A percentile compares a stretch with the other conserved stretches of the same genome.
Evolutionary conservation across 2,113 vertebrate genomes (phyloP).

Genomic region (Hyperoodon ampullatus): DNA sequence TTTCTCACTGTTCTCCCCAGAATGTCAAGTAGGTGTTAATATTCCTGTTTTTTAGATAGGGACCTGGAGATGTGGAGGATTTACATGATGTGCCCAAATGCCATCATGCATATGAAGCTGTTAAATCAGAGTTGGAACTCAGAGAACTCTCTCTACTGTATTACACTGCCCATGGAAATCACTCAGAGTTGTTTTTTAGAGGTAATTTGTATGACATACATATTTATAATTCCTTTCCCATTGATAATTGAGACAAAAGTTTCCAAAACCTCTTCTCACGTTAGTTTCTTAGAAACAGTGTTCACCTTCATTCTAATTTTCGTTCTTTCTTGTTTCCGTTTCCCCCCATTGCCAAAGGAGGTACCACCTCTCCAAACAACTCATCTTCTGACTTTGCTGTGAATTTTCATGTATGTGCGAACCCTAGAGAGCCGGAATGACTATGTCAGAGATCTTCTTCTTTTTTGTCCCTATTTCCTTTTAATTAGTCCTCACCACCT

Average conservation of each 20-base stretch:
- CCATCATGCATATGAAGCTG: not conserved
- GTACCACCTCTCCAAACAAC: not conserved
- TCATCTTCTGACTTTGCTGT: not conserved
- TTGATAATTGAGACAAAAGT: not conserved
- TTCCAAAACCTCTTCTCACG: not conserved
- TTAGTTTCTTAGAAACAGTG: not conserved
- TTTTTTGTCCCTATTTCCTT: not conserved
- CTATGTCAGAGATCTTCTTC: not conserved
- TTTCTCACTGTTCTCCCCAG: not conserved
- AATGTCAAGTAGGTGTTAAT: not conserved
- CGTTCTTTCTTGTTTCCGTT: not conserved
- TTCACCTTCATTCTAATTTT: not conserved
- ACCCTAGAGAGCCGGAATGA: not conserved
- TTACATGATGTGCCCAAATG: not conserved
- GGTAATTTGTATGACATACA: not conserved
- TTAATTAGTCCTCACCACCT: conserved; percentile 17
- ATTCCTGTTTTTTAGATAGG: not conserved
- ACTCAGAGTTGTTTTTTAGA: not conserved
- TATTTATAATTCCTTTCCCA: not conserved
- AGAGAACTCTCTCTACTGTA: not conserved
- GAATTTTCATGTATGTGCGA: not conserved
- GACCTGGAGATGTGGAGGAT: not conserved
- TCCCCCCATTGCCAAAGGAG: not conserved
- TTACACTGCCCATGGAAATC: not conserved
- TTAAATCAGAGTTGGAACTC: not conserved